phyloP scores from a whole-genome alignment of 2,888 invertebrate genomes.

The Gnatocerus cornutus region DNA sequence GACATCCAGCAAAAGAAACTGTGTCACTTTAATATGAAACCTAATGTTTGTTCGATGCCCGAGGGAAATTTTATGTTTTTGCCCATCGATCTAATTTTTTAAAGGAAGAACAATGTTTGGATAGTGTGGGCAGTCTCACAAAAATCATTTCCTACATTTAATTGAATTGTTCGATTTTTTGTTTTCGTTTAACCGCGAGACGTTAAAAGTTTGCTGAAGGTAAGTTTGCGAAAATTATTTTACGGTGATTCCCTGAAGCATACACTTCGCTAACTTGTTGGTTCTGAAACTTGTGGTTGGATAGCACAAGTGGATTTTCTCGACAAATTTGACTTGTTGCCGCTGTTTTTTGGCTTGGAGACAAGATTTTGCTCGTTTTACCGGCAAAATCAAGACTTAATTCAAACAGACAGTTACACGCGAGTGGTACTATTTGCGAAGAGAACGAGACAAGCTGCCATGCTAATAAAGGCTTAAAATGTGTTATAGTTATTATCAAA shows the following conservation, averaged over 20 bases:
- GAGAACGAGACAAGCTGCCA: too few relatives aligned
- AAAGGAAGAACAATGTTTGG: background rate
- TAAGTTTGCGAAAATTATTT: slow-evolving; percentile 22
- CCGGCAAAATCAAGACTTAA: too few relatives aligned
- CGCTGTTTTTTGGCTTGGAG: background rate
- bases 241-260: slow-evolving; percentile 18
- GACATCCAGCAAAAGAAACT: slow-evolving; percentile 22
- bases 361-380: too few relatives aligned
- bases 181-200: background rate
- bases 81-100: slow-evolving; percentile 29
- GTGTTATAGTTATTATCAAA: too few relatives aligned
- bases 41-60: slow-evolving; percentile 54
- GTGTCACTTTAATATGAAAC: slow-evolving; percentile 53
- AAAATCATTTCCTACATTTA: background rate
- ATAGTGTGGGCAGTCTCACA: background rate
- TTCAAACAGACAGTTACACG: too few relatives aligned
- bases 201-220: slow-evolving; percentile 1
- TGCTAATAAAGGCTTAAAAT: too few relatives aligned
- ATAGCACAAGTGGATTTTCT: background rate
- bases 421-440: too few relatives aligned
- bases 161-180: background rate
- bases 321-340: background rate
- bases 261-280: slow-evolving; percentile 8
- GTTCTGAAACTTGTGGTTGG: background rate
- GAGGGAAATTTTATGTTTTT: slow-evolving; percentile 46